Percentiles rank a stretch among this genome's conserved stretches.
Conservation (phyloP, 2,797 vertebrate species). For the Synaphobranchus kaupii region DNA sequence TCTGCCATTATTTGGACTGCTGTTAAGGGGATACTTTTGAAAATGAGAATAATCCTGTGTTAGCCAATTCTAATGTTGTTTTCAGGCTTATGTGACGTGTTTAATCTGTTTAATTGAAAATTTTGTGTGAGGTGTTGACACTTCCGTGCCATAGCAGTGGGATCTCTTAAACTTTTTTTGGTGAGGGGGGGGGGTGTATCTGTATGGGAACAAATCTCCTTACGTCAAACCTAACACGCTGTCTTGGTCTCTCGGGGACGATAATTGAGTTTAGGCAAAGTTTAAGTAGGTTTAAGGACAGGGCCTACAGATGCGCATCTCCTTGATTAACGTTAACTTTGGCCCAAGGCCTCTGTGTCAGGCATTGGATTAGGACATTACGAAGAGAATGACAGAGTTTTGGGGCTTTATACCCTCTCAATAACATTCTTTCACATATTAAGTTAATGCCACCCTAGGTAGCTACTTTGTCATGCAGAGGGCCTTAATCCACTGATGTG, state of each 20-base stretch:
- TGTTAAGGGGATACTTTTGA: constrained; percentile 82
- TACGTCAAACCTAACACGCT: constrained; percentile 97
- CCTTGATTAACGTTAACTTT: constrained; percentile 95
- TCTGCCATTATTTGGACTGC: constrained; percentile 74
- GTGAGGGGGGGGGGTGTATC: neutral
- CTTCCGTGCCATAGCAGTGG: constrained; percentile 85
- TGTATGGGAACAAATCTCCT: constrained; percentile 76
- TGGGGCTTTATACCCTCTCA: constrained; percentile 99
- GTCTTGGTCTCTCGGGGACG: constrained; percentile 97
- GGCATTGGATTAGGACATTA: constrained; percentile 99
- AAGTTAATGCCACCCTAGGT: constrained; percentile 99
- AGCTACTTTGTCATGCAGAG: constrained; percentile 99
- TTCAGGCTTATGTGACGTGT: constrained; percentile 77
- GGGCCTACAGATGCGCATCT: constrained; percentile 96
- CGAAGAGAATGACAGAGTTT: constrained; percentile 98
- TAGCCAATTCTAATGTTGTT: constrained; percentile 82
- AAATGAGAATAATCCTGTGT: constrained; percentile 78
- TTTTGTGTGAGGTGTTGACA: constrained; percentile 89
- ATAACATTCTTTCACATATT: constrained; percentile 99
- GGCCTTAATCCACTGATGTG: constrained; percentile 99
- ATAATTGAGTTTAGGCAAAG: constrained; percentile 99
- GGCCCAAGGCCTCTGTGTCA: constrained; percentile 93
- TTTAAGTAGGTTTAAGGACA: constrained; percentile 97
- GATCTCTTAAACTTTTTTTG: constrained; percentile 73
- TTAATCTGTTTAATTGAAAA: constrained; percentile 96